phyloP scores from a whole-genome alignment of 2,888 invertebrate genomes.

The Patella ulyssiponensis region DNA sequence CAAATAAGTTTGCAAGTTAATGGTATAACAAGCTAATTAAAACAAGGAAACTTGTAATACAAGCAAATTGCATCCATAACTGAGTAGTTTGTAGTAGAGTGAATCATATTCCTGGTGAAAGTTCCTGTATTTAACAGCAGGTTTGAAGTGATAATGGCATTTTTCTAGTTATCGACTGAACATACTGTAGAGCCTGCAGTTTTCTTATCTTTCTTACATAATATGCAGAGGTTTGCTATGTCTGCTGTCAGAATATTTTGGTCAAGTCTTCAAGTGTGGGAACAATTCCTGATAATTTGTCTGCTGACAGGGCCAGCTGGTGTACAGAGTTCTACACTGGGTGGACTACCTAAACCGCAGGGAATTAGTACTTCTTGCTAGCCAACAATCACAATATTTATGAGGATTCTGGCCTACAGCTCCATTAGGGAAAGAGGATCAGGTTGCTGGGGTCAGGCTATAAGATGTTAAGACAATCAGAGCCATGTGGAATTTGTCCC shows the following conservation, averaged over 20 bases:
- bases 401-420: slow-evolving; percentile 19
- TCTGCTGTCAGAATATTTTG: slow-evolving; percentile 1
- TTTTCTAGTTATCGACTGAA: too few relatives aligned
- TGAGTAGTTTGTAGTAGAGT: too few relatives aligned
- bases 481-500: not conserved
- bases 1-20: too few relatives aligned
- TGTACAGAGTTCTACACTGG: not conserved
- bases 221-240: not conserved
- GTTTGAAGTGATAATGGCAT: too few relatives aligned
- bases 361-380: not conserved
- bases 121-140: too few relatives aligned
- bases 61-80: too few relatives aligned
- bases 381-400: slow-evolving; percentile 26
- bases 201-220: slow-evolving; percentile 11
- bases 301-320: not conserved
- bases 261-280: slow-evolving; percentile 5
- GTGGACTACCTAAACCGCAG: not conserved
- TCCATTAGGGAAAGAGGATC: slow-evolving; percentile 16
- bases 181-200: too few relatives aligned
- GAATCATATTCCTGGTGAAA: too few relatives aligned
- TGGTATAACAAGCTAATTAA: too few relatives aligned
- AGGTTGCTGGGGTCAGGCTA: not conserved
- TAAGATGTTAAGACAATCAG: slow-evolving; percentile 5
- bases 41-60: too few relatives aligned
- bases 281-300: not conserved